Conservation (phyloP, 2,888 invertebrate genomes). For the Tetragonisca angustula region DNA sequence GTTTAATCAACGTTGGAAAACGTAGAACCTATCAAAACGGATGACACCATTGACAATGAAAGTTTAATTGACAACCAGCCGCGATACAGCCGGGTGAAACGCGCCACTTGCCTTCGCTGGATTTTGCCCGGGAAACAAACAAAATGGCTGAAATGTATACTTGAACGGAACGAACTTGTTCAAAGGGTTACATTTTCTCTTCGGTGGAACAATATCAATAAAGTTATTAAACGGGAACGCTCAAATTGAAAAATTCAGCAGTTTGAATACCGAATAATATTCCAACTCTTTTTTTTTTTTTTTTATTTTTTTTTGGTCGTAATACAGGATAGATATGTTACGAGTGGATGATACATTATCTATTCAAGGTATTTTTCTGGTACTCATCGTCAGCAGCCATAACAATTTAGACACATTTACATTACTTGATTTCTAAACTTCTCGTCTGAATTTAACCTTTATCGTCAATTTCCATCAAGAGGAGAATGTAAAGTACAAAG, state of each 20-base stretch:
- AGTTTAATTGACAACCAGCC: constrained; percentile 20
- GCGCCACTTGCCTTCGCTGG: not conserved
- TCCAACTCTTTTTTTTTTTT: no score
- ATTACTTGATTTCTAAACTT: no score
- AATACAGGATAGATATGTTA: not conserved
- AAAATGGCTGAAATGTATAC: constrained; percentile 47
- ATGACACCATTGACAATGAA: constrained; percentile 8
- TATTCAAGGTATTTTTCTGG: no score
- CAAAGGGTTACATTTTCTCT: not conserved
- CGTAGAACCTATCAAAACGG: constrained; percentile 5
- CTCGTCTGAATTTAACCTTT: no score
- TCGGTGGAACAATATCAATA: not conserved
- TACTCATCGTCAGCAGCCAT: no score
- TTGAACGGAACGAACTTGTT: not conserved
- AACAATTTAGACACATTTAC: no score
- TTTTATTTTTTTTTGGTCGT: no score
- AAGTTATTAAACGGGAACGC: not conserved
- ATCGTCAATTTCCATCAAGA: no score
- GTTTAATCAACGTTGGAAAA: constrained; percentile 27
- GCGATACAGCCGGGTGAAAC: not conserved
- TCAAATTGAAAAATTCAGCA: not conserved
- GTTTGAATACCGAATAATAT: not conserved
- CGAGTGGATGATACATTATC: no score
- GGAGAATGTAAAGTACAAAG: no score
- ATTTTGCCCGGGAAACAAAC: constrained; percentile 10